These are phyloP conservation scores for Sminthurinus aureus DNA, from an alignment of 2,888 invertebrate genomes.

Conservation along the genomic window DNA sequence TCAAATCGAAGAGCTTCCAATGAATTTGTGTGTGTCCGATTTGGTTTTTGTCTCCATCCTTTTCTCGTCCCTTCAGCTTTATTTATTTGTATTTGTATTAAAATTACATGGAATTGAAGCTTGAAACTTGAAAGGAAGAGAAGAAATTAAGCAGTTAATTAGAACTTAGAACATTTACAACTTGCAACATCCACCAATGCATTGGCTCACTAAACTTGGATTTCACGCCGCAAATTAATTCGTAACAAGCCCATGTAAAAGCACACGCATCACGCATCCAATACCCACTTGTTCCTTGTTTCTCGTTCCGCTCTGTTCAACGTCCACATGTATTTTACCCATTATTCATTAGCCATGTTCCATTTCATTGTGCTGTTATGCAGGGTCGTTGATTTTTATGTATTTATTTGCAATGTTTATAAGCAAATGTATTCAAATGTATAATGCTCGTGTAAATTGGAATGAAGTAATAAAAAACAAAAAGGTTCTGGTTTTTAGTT, in stretches of 20 bases:
- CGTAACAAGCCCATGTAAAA: not conserved
- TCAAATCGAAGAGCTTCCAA: no score
- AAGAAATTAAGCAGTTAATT: conserved; percentile 15
- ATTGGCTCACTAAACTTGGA: not conserved
- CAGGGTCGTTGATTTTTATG: not conserved
- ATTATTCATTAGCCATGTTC: not conserved
- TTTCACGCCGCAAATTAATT: conserved; percentile 21
- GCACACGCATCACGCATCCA: not conserved
- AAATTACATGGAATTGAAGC: not conserved
- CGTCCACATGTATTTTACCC: not conserved
- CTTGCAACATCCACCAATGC: no score
- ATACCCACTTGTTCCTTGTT: not conserved
- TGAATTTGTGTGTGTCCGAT: no score
- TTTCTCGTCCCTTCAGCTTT: not conserved
- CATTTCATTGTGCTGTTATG: not conserved
- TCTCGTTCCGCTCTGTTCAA: not conserved
- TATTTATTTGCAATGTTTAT: not conserved
- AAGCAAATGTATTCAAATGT: no score
- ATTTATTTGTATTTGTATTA: not conserved
- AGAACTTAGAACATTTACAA: not conserved
- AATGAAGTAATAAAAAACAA: no score
- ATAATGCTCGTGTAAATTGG: not conserved
- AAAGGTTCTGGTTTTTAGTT: no score
- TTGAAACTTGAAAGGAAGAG: conserved; percentile 3
- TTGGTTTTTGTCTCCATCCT: not conserved